A percentile compares a stretch with the other conserved stretches of the same genome.
These are phyloP conservation scores for Lasioglossum pauxillum DNA, from an alignment of 2,888 invertebrate genomes.

Conservation along the genomic window DNA sequence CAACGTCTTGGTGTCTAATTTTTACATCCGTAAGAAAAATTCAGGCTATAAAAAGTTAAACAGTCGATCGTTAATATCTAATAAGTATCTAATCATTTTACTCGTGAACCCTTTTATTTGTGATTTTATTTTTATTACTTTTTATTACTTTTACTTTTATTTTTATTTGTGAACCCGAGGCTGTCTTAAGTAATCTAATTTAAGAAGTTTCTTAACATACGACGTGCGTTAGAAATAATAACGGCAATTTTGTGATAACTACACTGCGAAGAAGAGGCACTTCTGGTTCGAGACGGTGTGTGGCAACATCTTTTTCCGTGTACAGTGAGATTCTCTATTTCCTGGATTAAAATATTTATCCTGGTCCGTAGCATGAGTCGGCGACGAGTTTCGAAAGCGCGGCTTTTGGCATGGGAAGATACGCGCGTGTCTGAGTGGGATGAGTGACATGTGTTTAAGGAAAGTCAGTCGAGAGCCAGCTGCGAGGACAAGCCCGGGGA, in stretches of 20 bases:
- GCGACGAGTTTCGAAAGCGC: slow-evolving; percentile 8
- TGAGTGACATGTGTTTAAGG: slow-evolving; percentile 11
- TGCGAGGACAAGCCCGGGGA: not conserved
- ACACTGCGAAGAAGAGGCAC: not conserved
- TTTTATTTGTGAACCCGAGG: not conserved
- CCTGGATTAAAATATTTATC: slow-evolving; percentile 15
- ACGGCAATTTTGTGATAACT: not conserved
- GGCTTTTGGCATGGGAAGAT: slow-evolving; percentile 8
- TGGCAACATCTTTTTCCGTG: not conserved
- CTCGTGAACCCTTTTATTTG: too few relatives aligned
- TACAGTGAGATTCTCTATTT: not conserved
- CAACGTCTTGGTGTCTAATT: too few relatives aligned
- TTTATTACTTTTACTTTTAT: too few relatives aligned
- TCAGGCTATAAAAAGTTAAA: too few relatives aligned
- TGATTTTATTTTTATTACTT: too few relatives aligned
- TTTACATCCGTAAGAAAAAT: too few relatives aligned
- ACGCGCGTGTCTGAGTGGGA: not conserved
- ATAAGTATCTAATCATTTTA: not conserved
- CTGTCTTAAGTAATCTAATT: not conserved
- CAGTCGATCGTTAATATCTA: too few relatives aligned
- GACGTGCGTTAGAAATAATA: too few relatives aligned
- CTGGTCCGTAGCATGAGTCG: not conserved
- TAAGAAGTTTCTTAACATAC: not conserved
- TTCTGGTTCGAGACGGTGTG: not conserved
- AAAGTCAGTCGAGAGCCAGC: slow-evolving; percentile 1